Percentiles rank a stretch among this genome's conserved stretches.
Conservation (phyloP, 2,797 vertebrate genomes). For the Silurus aristotelis region DNA sequence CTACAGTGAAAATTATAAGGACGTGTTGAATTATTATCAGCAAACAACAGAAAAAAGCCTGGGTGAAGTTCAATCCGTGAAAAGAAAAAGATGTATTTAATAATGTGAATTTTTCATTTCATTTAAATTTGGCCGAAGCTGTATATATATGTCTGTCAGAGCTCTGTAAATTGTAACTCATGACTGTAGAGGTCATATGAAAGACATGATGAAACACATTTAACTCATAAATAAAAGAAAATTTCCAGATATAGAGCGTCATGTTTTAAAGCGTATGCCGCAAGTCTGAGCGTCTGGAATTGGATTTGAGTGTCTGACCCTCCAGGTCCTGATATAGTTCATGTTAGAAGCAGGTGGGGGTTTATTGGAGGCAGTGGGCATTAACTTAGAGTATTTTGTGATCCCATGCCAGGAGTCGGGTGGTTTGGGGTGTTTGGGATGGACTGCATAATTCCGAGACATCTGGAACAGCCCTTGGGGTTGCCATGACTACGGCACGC, state of each 20-base stretch:
- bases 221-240: background rate
- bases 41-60: background rate
- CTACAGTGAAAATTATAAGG: background rate
- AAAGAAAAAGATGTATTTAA: too few relatives aligned
- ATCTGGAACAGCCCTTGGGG: conserved; percentile 76
- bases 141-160: too few relatives aligned
- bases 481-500: conserved; percentile 68
- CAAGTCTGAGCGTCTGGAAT: background rate
- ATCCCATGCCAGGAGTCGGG: conserved; percentile 38
- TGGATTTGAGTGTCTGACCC: background rate
- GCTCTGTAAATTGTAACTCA: too few relatives aligned
- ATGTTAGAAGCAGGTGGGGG: conserved; percentile 42
- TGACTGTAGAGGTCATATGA: background rate
- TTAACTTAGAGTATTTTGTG: conserved; percentile 47
- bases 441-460: conserved; percentile 55
- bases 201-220: background rate
- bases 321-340: conserved; percentile 57
- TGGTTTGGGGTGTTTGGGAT: conserved; percentile 37
- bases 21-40: background rate
- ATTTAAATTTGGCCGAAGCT: too few relatives aligned
- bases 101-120: too few relatives aligned
- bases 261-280: background rate
- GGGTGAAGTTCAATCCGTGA: background rate
- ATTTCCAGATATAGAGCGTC: conserved; percentile 24
- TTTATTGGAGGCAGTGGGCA: conserved; percentile 23